Percentiles rank a stretch among this genome's conserved stretches.
Evolutionary conservation across 1,140 invertebrate species (phyloP).

Genomic region (Magallana angulata): DNA sequence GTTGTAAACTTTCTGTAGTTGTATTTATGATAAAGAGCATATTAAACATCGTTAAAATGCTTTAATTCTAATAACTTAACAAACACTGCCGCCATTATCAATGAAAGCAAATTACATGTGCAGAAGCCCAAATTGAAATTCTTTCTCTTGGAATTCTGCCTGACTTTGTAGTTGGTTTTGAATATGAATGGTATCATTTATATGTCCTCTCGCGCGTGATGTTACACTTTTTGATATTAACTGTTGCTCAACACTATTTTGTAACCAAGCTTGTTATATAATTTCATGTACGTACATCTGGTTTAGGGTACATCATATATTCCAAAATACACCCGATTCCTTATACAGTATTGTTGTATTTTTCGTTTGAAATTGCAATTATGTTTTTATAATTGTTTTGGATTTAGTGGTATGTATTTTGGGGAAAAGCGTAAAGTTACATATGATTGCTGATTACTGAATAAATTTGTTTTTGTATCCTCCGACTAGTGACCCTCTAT

Average conservation of each 20-base stretch:
- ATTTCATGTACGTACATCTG: neutral
- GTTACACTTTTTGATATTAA: constrained; percentile 12
- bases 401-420: neutral
- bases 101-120: neutral
- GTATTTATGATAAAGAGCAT: neutral
- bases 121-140: neutral
- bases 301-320: constrained; percentile 19
- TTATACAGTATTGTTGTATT: constrained; percentile 26
- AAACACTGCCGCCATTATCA: neutral
- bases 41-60: too few species aligned
- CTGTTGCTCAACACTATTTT: constrained; percentile 27
- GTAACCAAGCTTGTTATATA: constrained; percentile 24
- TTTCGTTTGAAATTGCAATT: neutral
- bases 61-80: neutral
- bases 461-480: too few species aligned
- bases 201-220: neutral
- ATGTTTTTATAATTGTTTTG: constrained; percentile 1
- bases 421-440: too few species aligned
- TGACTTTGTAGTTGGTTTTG: neutral
- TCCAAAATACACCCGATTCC: constrained; percentile 24
- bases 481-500: too few species aligned
- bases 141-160: neutral
- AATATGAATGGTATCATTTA: neutral
- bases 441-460: too few species aligned
- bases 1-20: neutral